A percentile compares a stretch with the other conserved stretches of the same genome.
These are phyloP conservation scores for Columba livia DNA, from an alignment of 2,113 vertebrate species.

Conservation along the genomic window DNA sequence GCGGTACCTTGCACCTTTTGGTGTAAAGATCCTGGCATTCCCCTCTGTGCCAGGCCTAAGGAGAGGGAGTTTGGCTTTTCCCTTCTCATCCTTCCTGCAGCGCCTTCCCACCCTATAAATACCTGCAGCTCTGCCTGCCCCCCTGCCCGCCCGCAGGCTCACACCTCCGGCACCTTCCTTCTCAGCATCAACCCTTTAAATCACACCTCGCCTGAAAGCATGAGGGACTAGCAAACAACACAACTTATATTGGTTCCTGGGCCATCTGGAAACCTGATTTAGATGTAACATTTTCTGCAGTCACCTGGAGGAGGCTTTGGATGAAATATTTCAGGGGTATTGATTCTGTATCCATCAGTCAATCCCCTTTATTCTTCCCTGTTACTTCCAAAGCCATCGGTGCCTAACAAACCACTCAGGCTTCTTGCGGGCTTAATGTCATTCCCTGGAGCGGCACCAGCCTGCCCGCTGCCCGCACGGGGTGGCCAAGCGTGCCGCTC, in stretches of 20 bases:
- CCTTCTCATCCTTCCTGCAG: background rate
- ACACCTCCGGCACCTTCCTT: background rate
- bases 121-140: background rate
- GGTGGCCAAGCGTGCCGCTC: background rate
- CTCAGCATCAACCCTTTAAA: background rate
- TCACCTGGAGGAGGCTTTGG: slow-evolving; percentile 41
- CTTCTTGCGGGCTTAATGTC: background rate
- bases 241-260: background rate
- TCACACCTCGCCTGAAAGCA: background rate
- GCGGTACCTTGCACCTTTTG: rapidly evolving
- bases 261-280: slow-evolving; percentile 35
- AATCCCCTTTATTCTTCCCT: background rate
- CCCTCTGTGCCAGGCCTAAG: background rate
- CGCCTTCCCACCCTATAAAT: background rate
- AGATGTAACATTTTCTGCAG: slow-evolving; percentile 29
- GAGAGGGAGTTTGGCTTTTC: background rate
- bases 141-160: background rate
- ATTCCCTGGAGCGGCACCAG: background rate
- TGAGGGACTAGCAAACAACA: background rate
- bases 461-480: rapidly evolving
- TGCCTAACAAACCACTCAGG: background rate
- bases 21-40: rapidly evolving
- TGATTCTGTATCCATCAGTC: slow-evolving; percentile 2
- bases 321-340: slow-evolving; percentile 34
- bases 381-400: background rate